Conservation (phyloP, 2,888 invertebrate species). For the Drosophila aldrichi region DNA sequence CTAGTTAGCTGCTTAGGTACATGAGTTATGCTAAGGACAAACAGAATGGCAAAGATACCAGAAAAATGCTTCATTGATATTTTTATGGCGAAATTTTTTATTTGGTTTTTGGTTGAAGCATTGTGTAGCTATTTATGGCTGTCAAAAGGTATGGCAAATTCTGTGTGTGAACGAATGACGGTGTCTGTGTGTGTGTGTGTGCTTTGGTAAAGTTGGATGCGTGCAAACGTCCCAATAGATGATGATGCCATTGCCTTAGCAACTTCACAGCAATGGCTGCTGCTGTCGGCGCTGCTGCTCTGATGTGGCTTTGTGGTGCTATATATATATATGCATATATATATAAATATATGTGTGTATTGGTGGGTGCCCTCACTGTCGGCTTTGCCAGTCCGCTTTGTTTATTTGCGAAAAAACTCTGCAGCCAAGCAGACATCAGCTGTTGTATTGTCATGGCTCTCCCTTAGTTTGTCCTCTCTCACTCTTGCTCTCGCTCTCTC, state of each 20-base stretch:
- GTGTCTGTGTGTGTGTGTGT: conserved; percentile 8
- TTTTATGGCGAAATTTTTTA: conserved; percentile 64
- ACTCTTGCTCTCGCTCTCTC: conserved; percentile 16
- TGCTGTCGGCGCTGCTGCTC: conserved; percentile 27
- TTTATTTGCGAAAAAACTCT: conserved; percentile 71
- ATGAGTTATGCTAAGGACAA: conserved; percentile 44
- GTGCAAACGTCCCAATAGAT: conserved; percentile 50
- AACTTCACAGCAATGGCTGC: conserved; percentile 55
- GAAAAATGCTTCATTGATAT: conserved; percentile 71
- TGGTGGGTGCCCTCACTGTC: conserved; percentile 22
- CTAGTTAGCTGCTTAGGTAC: conserved; percentile 46
- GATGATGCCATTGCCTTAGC: conserved; percentile 78
- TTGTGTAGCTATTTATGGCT: conserved; percentile 64
- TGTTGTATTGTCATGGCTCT: conserved; percentile 50
- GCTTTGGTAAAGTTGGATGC: conserved; percentile 47
- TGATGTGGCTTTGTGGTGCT: conserved; percentile 41
- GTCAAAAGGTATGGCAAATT: conserved; percentile 43
- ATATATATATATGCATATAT: neutral
- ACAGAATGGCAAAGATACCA: conserved; percentile 44
- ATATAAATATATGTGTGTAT: conserved; percentile 1
- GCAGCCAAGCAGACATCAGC: conserved; percentile 60
- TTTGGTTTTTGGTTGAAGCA: conserved; percentile 45
- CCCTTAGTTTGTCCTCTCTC: conserved; percentile 23
- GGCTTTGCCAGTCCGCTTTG: conserved; percentile 63
- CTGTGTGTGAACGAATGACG: neutral